Evolutionary conservation across 2,113 vertebrate genomes (phyloP).

Genomic region (Nothoprocta perdicaria): DNA sequence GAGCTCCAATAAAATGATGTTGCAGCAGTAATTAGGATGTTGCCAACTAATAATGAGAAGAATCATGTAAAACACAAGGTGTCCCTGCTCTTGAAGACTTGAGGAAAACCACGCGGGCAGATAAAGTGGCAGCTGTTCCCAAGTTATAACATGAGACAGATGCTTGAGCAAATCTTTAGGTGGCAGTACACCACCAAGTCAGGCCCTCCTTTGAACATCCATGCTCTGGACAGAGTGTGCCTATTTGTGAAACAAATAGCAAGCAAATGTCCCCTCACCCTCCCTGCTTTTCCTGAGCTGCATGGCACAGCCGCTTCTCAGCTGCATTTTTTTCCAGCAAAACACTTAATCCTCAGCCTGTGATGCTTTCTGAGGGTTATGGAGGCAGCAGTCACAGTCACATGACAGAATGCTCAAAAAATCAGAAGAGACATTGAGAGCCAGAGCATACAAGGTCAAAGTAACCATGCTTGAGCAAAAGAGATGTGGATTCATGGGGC

Average conservation of each 20-base stretch:
- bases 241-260: not conserved
- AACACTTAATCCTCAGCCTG: not conserved
- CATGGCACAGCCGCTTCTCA: not conserved
- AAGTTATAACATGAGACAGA: not conserved
- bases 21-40: not conserved
- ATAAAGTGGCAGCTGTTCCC: not conserved
- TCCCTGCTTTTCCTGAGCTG: not conserved
- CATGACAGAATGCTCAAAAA: not conserved
- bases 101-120: not conserved
- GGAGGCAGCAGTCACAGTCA: not conserved
- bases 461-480: not conserved
- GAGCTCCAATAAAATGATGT: not conserved
- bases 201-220: not conserved
- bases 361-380: slow-evolving; percentile 18
- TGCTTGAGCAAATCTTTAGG: not conserved
- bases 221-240: not conserved
- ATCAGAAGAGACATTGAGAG: not conserved
- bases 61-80: not conserved
- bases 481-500: not conserved
- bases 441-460: not conserved
- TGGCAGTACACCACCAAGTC: not conserved
- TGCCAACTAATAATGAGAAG: not conserved
- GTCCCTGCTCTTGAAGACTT: not conserved
- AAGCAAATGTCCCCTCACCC: not conserved
- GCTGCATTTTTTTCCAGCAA: not conserved